Evolutionary conservation across 2,113 vertebrate species (phyloP), one percentile per base, ranked within the genome.

Genomic region (Ciconia boyciana): DNA sequence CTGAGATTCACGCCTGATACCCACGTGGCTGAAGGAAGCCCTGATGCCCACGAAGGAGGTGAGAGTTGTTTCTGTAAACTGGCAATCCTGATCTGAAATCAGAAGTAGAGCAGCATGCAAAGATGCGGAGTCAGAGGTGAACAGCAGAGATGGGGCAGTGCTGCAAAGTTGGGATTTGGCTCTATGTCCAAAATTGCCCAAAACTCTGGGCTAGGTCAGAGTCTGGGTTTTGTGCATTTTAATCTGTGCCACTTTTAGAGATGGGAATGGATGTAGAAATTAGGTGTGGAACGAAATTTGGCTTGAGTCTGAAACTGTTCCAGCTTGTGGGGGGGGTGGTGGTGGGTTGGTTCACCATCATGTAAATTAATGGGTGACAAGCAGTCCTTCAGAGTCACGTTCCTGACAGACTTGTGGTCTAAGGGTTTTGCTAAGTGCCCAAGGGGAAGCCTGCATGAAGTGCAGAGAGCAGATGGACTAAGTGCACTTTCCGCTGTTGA

Each of bases 401-500:
- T 97, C 71, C 58, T 0, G 0, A 20, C 58, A 76, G 46, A 77
- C 29, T 20, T 79, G 78, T 60, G 87, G 77, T 76, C 91, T 91
- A 65, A 93, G 75, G 91, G 29, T 87, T 80, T n/a, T 54, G 14
- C 70, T 94, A 83, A 49, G 81, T 81, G 80, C 94, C 88, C 6
- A 4, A 16, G 34, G 2, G 43, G 69, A 77, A 90, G 83, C 60
- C 79, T 69, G 64, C 11, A 31, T 8, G 52, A 85, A 24, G 58
- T 71, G 77, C 66, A 41, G 81, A 80, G 62, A 89, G 43, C 2
- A 4, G 78, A 66, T 88, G 86, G 65, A 89, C 83, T 80, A 95
- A 94, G 96, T 97, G 95, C 96, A 81, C 83, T 88, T 96, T 77
- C 95, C 78, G 46, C 75, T 78, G 46, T 13, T 60, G 49, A n/a